Percentiles rank a stretch among this genome's conserved stretches.
These are phyloP conservation scores for Acronicta leporina DNA, from an alignment of 2,888 invertebrate species.

Conservation along the genomic window DNA sequence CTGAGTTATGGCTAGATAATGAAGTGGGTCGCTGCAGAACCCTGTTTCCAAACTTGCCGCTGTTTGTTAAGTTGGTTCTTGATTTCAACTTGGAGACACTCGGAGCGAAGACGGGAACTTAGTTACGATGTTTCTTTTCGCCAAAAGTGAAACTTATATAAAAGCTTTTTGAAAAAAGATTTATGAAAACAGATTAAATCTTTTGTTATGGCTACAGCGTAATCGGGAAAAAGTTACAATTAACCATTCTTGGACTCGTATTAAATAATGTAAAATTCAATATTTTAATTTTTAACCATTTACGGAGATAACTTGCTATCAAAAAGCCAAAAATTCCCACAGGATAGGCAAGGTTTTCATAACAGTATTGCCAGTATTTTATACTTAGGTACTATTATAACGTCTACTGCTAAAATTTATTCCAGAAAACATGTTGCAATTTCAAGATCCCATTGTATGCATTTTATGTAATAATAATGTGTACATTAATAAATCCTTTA, in stretches of 20 bases:
- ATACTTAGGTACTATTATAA: no score
- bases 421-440: no score
- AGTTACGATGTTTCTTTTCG: conserved; percentile 51
- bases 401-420: no score
- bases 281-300: no score
- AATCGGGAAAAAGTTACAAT: neutral
- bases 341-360: no score
- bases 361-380: no score
- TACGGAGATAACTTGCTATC: no score
- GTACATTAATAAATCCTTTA: conserved; percentile 1
- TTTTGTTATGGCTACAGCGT: neutral
- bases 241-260: no score
- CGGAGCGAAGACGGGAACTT: conserved; percentile 44
- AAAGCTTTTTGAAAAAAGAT: neutral
- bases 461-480: neutral
- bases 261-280: no score
- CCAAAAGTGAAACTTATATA: neutral
- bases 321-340: no score
- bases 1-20: conserved; percentile 46
- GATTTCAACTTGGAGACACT: conserved; percentile 28
- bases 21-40: conserved; percentile 51
- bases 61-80: conserved; percentile 23
- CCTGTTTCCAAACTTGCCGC: conserved; percentile 52
- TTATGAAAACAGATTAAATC: neutral
- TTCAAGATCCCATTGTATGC: no score